Base-by-base conservation (phyloP, 53 echinoderm and acorn worm genomes). In the Apostichopus leukothele region DNA sequence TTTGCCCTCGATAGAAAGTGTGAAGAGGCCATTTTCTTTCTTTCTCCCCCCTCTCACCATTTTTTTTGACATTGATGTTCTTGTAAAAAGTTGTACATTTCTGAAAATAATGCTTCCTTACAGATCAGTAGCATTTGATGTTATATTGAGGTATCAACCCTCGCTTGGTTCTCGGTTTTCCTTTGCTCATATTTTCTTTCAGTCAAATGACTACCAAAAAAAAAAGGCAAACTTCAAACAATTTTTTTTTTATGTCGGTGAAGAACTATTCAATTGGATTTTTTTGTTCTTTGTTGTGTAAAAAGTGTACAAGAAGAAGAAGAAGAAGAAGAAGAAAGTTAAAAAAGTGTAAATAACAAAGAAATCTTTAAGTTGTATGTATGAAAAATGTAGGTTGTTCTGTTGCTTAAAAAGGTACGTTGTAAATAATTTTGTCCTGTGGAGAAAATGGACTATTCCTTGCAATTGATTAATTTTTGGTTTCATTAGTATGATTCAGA, bases 321-420 rank as follows among this genome's bases (percentile, higher is more conserved):
- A 79, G 51, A 50, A 25, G 25, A 39, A 39, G 39, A 39, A 39
- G 39, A 39, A 39, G 39, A 39, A 39, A 39, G 2, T 39, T 39
- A 39, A 39, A 79, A 78, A 79, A 53, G n/a, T 79, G 79, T 79
- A 79, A 19, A 79, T 79, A 79, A 79, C 39, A 61, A 13, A 79
- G 79, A 79, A 79, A 79, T 53, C 16, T 79, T 77, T 79, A 79
- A 9, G 79, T 79, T 79, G 50, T 79, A 79, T 79, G 79, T 52
- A 53, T 50, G 50, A 63, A 9, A 9, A 63, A 39, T 39, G 39
- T 39, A 6, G 63, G 63, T 63, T 63, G 63, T 63, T 13, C 63
- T 4, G 16, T 63, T 11, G 12, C 11, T 63, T 63, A 11, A 63
- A 63, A 63, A 13, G 16, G 63, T 63, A 63, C 12, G 12, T 63